A percentile compares a stretch with the other conserved stretches of the same genome.
Evolutionary conservation across 1,140 invertebrate species (phyloP).

Genomic region (Holotrichia oblita): DNA sequence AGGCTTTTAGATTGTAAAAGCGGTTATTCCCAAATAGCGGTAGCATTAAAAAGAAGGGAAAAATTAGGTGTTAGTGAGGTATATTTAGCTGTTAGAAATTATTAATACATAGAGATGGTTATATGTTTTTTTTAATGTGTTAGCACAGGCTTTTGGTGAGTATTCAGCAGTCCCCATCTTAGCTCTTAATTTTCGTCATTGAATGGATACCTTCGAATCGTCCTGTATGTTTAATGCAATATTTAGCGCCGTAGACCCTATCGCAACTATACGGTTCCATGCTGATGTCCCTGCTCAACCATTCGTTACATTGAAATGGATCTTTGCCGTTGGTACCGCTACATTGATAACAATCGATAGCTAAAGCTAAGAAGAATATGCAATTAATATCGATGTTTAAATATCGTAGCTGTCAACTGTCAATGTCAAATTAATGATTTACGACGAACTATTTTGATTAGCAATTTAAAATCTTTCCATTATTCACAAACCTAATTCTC

Average conservation of each 20-base stretch:
- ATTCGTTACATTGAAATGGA: constrained; percentile 90
- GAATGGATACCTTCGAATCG: constrained; percentile 85
- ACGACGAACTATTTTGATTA: no score
- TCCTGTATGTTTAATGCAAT: constrained; percentile 94
- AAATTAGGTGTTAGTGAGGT: constrained; percentile 9
- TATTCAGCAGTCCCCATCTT: no score
- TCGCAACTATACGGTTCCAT: constrained; percentile 77
- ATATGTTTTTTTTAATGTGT: no score
- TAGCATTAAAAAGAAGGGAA: constrained; percentile 28
- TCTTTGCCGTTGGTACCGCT: constrained; percentile 79
- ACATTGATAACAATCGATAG: constrained; percentile 90
- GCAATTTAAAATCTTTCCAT: no score
- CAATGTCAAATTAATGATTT: no score
- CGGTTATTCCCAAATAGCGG: constrained; percentile 28
- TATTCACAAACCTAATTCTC: no score
- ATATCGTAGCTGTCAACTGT: no score
- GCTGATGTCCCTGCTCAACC: constrained; percentile 75
- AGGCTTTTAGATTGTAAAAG: constrained; percentile 59
- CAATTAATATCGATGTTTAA: no score
- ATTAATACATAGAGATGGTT: no score
- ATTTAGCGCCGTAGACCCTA: constrained; percentile 82
- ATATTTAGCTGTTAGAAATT: constrained; percentile 1
- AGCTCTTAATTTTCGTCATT: no score
- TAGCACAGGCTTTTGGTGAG: no score
- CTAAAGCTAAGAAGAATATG: constrained; percentile 62